These are phyloP conservation scores for Hypercompe scribonia DNA, from an alignment of 2,888 invertebrate genomes.

Conservation along the genomic window DNA sequence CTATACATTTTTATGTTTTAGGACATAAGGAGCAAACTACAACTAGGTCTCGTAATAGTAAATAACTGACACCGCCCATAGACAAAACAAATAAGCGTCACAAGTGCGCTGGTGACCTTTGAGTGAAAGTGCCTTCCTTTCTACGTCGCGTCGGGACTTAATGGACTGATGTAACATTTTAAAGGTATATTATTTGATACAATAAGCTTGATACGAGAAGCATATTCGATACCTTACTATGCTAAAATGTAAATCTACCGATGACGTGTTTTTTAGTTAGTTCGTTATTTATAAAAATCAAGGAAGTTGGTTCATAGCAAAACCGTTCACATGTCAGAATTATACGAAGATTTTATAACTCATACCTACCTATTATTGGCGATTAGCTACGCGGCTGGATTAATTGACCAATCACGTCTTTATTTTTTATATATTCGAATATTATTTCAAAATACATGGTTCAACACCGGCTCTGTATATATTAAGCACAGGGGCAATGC, in stretches of 20 bases:
- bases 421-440: neutral
- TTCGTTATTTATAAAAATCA: neutral
- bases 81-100: too few species aligned
- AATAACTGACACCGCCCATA: too few species aligned
- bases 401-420: neutral
- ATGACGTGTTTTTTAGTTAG: neutral
- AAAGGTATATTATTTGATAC: neutral
- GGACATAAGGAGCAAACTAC: too few species aligned
- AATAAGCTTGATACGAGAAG: neutral
- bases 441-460: neutral
- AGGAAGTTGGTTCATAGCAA: neutral
- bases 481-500: neutral
- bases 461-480: neutral
- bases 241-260: neutral
- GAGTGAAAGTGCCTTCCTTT: too few species aligned
- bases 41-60: too few species aligned
- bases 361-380: neutral
- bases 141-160: too few species aligned
- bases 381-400: neutral
- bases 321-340: neutral
- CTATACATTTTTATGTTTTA: too few species aligned
- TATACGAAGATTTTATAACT: neutral
- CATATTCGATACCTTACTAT: too few species aligned
- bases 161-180: too few species aligned
- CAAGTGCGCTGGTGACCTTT: too few species aligned